phyloP scores from a whole-genome alignment of 2,888 invertebrate species.

The Andrena flavipes region DNA sequence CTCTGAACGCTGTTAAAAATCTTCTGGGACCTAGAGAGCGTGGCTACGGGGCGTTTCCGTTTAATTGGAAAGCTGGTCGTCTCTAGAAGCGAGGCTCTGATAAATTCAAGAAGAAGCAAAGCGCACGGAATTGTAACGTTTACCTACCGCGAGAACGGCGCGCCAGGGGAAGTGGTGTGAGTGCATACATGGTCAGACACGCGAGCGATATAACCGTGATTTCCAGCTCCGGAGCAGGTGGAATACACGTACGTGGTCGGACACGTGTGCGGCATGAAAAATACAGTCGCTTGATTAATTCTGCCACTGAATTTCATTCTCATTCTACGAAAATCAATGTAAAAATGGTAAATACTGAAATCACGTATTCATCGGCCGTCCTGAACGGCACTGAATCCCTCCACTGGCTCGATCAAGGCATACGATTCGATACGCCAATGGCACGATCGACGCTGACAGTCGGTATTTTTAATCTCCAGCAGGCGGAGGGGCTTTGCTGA shows the following conservation, averaged over 20 bases:
- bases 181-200: constrained; percentile 5
- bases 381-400: too few species aligned
- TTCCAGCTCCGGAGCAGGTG: neutral
- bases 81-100: neutral
- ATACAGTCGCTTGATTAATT: too few species aligned
- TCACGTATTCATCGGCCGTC: too few species aligned
- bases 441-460: too few species aligned
- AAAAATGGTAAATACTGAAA: too few species aligned
- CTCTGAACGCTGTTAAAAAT: constrained; percentile 31
- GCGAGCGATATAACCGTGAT: neutral
- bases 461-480: too few species aligned
- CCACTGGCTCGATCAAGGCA: too few species aligned
- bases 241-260: neutral
- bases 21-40: neutral
- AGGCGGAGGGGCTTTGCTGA: neutral
- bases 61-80: constrained; percentile 7
- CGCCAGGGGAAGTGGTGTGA: constrained; percentile 15
- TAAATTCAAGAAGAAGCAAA: neutral
- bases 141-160: neutral
- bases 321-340: too few species aligned
- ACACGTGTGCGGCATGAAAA: neutral
- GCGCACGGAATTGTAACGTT: neutral
- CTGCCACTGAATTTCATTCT: too few species aligned
- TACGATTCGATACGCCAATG: too few species aligned
- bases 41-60: constrained; percentile 2